A percentile compares a stretch with the other conserved stretches of the same genome.
Evolutionary conservation across 2,888 invertebrate genomes (phyloP).

Genomic region (Erebia aethiops): DNA sequence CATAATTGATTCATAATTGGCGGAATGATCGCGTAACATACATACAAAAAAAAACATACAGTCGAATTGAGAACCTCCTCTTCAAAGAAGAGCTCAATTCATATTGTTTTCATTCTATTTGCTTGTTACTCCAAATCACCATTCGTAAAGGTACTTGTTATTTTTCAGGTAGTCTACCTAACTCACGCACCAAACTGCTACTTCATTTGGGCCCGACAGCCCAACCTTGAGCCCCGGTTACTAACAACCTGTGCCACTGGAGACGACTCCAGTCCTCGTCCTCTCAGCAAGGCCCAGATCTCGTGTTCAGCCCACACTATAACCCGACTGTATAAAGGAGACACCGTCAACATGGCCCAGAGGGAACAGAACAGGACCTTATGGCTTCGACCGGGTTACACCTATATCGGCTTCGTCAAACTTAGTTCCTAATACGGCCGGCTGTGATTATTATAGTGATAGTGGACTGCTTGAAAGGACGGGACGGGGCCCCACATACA

Average conservation of each 20-base stretch:
- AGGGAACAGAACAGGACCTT: slow-evolving; percentile 69
- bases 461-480: slow-evolving; percentile 21
- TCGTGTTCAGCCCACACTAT: slow-evolving; percentile 70
- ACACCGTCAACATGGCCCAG: slow-evolving; percentile 65
- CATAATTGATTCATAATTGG: too few species aligned
- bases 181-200: slow-evolving; percentile 68
- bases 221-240: slow-evolving; percentile 50
- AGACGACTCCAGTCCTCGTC: slow-evolving; percentile 59
- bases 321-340: slow-evolving; percentile 61
- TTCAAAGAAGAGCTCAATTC: too few species aligned
- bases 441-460: slow-evolving; percentile 65
- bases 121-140: too few species aligned
- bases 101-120: too few species aligned
- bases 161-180: slow-evolving; percentile 68
- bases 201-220: slow-evolving; percentile 64
- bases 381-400: slow-evolving; percentile 66
- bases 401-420: slow-evolving; percentile 73
- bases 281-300: slow-evolving; percentile 62
- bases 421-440: slow-evolving; percentile 69
- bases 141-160: too few species aligned
- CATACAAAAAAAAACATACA: too few species aligned
- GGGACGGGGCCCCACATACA: slow-evolving; percentile 32
- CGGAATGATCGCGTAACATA: too few species aligned
- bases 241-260: slow-evolving; percentile 66
- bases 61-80: too few species aligned